Base-by-base conservation (phyloP, 2,888 invertebrate genomes). In the Hydrotaea cyrtoneurina region DNA sequence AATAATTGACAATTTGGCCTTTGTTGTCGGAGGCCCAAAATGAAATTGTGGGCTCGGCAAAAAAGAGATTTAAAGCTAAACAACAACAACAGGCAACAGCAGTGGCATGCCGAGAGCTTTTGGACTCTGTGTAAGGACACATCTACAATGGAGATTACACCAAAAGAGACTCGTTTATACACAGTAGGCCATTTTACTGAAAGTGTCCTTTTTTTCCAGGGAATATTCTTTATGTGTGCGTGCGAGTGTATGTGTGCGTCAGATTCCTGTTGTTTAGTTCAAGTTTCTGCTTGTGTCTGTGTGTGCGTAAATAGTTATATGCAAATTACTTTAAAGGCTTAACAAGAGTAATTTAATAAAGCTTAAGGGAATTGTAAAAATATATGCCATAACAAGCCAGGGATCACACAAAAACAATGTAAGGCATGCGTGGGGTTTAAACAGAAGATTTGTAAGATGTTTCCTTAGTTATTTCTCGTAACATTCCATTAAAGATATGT, bases 1-100 rank as follows among this genome's bases (percentile, higher is more conserved):
- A 75, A 62, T 62, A 76, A 80, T 72, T 75, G 53, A 72, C 75
- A 80, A 71, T 62, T 71, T 62, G 23, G 8, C 55, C 36, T 73
- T 39, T 19, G 36, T 13, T 36, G 31, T 55, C 17, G 36, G 7
- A 53, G 15, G 19, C 17, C 31, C 21, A 10, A 1, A 50, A 50
- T n/a, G n/a, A 50, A 50, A 15, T 26, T 15, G 11, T 17, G n/a
- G 23, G 55, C 43, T 71, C 39, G 26, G 55, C 19, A 21, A 71
- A 71, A 57, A 36, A 23, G 17, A 71, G 55, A 31, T 31, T 7
- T 7, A 31, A 31, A 31, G 7, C 31, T 31, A 8, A 72, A 46
- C 1, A 8, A 39, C 39, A 39, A 39, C 39, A 39, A 39, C 17
- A 31, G 26, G 1, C 69, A 50, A 15, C 23, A 53, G 17, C 19